Evolutionary conservation across 2,888 invertebrate genomes (phyloP).

Genomic region (Mactromeris polynyma): DNA sequence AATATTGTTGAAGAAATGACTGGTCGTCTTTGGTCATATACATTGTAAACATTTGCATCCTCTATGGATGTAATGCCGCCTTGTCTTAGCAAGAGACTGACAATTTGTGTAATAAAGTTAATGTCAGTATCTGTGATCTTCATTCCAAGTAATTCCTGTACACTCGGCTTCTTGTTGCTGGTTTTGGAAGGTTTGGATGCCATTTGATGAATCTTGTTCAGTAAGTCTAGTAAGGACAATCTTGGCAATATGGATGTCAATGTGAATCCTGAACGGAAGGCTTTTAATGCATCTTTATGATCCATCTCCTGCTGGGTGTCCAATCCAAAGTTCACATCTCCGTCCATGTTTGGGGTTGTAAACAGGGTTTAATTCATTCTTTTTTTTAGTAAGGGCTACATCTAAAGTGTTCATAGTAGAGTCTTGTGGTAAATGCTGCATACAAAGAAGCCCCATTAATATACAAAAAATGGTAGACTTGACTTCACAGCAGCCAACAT

Average conservation of each 20-base stretch:
- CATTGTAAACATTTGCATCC: constrained; percentile 11
- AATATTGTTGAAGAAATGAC: no score
- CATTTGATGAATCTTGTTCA: constrained; percentile 33
- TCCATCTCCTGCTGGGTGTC: constrained; percentile 62
- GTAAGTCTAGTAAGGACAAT: constrained; percentile 56
- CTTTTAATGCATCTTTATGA: constrained; percentile 61
- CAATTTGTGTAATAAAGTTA: no score
- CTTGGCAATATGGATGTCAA: constrained; percentile 43
- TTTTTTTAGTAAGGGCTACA: constrained; percentile 42
- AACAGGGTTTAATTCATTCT: constrained; percentile 49
- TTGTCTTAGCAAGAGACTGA: not conserved
- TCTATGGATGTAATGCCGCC: not conserved
- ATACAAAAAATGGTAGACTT: constrained; percentile 62
- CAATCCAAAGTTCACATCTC: constrained; percentile 49
- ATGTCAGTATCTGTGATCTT: not conserved
- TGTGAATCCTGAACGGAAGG: constrained; percentile 54
- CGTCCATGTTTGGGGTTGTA: constrained; percentile 49
- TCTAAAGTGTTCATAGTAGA: constrained; percentile 43
- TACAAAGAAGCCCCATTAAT: constrained; percentile 64
- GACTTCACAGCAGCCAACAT: constrained; percentile 50
- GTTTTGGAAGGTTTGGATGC: no score
- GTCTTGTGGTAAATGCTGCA: constrained; percentile 52
- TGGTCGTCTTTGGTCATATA: no score
- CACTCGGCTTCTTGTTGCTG: not conserved
- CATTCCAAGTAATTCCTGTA: not conserved